Conservation (phyloP, 2,797 vertebrate species). For the Aplochiton taeniatus region DNA sequence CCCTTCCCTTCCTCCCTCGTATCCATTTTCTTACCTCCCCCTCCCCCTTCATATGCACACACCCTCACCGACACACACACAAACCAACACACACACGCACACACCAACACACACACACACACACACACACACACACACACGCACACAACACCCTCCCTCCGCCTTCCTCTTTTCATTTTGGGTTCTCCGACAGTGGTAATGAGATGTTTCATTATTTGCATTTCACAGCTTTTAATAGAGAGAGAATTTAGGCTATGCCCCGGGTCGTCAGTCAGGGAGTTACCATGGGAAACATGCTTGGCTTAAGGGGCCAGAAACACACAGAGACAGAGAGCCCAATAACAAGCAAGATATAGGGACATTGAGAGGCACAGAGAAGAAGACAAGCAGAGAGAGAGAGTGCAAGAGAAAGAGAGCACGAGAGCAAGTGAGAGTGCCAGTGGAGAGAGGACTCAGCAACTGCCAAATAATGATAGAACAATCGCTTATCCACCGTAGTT, state of each 20-base stretch:
- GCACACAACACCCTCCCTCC: not conserved
- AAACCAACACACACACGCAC: too few species aligned
- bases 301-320: slow-evolving; percentile 39
- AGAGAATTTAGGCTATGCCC: slow-evolving; percentile 84
- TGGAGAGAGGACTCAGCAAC: slow-evolving; percentile 5
- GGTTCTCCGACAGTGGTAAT: slow-evolving; percentile 78
- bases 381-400: slow-evolving; percentile 50
- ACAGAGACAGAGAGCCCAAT: not conserved
- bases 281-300: slow-evolving; percentile 73
- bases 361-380: slow-evolving; percentile 54
- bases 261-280: slow-evolving; percentile 78
- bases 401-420: slow-evolving; percentile 19
- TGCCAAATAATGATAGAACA: slow-evolving; percentile 27
- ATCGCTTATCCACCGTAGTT: slow-evolving; percentile 11
- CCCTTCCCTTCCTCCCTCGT: not conserved
- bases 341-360: slow-evolving; percentile 35
- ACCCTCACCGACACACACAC: too few species aligned
- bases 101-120: too few species aligned
- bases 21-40: slow-evolving; percentile 19
- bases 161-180: slow-evolving; percentile 40
- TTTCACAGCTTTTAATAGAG: slow-evolving; percentile 84
- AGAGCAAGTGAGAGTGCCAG: slow-evolving; percentile 15
- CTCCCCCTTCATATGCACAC: not conserved
- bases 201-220: slow-evolving; percentile 84
- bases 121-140: too few species aligned